Evolutionary conservation across 2,888 invertebrate species (phyloP).

Genomic region (Cantharis flavilabris): DNA sequence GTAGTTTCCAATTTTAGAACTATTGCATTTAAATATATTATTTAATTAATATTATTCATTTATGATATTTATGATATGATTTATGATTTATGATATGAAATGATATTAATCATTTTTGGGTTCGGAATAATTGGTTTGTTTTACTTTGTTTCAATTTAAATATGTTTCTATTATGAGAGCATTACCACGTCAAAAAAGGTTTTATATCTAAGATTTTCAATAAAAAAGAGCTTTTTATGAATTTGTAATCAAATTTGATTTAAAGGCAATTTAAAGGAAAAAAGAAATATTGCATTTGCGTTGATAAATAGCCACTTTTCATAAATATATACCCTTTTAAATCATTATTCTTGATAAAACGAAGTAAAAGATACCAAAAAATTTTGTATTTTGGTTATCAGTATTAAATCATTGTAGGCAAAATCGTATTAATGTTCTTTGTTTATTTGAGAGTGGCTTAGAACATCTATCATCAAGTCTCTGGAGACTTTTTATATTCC

Average conservation of each 20-base stretch:
- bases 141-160: not conserved
- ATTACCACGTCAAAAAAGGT: not conserved
- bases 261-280: slow-evolving; percentile 12
- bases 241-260: slow-evolving; percentile 10
- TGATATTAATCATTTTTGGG: no score
- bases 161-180: not conserved
- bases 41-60: no score
- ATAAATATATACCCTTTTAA: slow-evolving; percentile 12
- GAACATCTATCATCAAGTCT: slow-evolving; percentile 35
- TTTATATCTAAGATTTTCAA: not conserved
- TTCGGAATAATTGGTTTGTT: not conserved
- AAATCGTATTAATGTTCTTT: slow-evolving; percentile 23
- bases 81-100: no score
- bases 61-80: no score
- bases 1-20: no score
- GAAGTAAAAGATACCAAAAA: not conserved
- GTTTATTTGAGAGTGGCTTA: slow-evolving; percentile 32
- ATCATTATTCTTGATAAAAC: slow-evolving; percentile 17
- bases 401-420: not conserved
- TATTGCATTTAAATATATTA: no score
- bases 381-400: not conserved
- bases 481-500: slow-evolving; percentile 35
- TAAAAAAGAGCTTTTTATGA: slow-evolving; percentile 10
- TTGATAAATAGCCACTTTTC: slow-evolving; percentile 6
- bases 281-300: slow-evolving; percentile 1